A percentile compares a stretch with the other conserved stretches of the same genome.
phyloP scores from a whole-genome alignment of 1,140 invertebrate species.

The Monochamus saltuarius region DNA sequence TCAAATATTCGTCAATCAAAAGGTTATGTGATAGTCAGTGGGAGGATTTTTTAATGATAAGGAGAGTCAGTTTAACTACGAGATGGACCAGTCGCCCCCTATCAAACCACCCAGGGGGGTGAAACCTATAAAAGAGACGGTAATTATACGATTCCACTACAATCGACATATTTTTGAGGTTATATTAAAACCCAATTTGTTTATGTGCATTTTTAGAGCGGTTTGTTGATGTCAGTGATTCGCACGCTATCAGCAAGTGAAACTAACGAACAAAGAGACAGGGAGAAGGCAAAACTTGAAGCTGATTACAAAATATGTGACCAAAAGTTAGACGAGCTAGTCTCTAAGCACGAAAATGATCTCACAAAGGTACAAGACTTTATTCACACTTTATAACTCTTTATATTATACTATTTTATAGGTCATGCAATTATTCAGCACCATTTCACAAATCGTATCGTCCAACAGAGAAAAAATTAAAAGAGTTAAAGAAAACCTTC shows the following conservation, averaged over 20 bases:
- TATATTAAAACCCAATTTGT: constrained; percentile 14
- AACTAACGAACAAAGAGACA: constrained; percentile 91
- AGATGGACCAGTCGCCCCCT: constrained; percentile 57
- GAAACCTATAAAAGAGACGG: constrained; percentile 80
- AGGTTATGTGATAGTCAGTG: too few species aligned
- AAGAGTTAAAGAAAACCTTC: constrained; percentile 84
- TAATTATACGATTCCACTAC: constrained; percentile 50
- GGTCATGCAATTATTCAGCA: constrained; percentile 69
- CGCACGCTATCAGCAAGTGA: constrained; percentile 87
- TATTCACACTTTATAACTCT: constrained; percentile 11
- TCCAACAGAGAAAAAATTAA: constrained; percentile 80
- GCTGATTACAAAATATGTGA: constrained; percentile 92
- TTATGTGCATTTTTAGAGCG: constrained; percentile 64
- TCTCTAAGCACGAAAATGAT: constrained; percentile 85
- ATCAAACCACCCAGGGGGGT: constrained; percentile 79
- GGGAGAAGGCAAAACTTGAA: constrained; percentile 91
- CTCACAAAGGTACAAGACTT: constrained; percentile 71
- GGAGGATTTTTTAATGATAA: too few species aligned
- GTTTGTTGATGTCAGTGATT: constrained; percentile 90
- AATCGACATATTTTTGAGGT: not conserved
- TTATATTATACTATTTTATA: constrained; percentile 44
- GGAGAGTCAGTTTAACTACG: not conserved
- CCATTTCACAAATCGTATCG: constrained; percentile 74
- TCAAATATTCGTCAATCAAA: too few species aligned
- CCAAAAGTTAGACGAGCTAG: constrained; percentile 81